Percentiles rank a stretch among this genome's conserved stretches.
phyloP scores from a whole-genome alignment of 2,888 invertebrate genomes.

The Campaea margaritaria region DNA sequence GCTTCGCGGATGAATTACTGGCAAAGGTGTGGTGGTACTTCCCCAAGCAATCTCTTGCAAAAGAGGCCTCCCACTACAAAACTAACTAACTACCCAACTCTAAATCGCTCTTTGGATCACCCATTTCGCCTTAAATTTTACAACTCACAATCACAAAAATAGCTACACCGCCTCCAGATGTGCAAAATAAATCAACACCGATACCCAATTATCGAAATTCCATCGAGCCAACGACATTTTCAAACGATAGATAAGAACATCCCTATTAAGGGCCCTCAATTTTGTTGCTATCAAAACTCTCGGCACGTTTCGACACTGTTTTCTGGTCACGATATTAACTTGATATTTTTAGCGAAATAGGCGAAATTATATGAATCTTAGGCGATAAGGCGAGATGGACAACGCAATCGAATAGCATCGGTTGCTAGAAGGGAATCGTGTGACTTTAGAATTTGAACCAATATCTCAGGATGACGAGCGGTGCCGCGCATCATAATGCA shows the following conservation, averaged over 20 bases:
- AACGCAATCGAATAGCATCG: neutral
- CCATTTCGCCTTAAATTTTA: too few species aligned
- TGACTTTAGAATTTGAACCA: too few species aligned
- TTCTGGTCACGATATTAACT: slow-evolving; percentile 36
- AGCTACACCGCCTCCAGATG: neutral
- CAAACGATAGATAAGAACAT: slow-evolving; percentile 14
- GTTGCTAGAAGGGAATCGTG: neutral
- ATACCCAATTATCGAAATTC: slow-evolving; percentile 6
- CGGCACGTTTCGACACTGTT: slow-evolving; percentile 38
- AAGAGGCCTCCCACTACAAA: too few species aligned
- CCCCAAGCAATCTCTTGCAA: too few species aligned
- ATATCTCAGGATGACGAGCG: too few species aligned
- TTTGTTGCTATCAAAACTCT: slow-evolving; percentile 27
- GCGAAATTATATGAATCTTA: slow-evolving; percentile 36
- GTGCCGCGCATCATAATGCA: too few species aligned
- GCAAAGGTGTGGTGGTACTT: too few species aligned
- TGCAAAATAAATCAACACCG: neutral
- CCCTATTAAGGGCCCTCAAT: slow-evolving; percentile 20
- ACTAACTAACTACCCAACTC: too few species aligned
- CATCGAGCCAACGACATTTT: slow-evolving; percentile 14
- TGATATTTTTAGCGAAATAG: slow-evolving; percentile 32
- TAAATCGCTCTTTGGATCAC: too few species aligned
- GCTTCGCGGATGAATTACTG: too few species aligned
- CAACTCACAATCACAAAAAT: neutral
- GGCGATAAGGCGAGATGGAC: slow-evolving; percentile 36